A percentile compares a stretch with the other conserved stretches of the same genome.
Conservation (phyloP, 2,888 invertebrate genomes). For the Antitype chi region DNA sequence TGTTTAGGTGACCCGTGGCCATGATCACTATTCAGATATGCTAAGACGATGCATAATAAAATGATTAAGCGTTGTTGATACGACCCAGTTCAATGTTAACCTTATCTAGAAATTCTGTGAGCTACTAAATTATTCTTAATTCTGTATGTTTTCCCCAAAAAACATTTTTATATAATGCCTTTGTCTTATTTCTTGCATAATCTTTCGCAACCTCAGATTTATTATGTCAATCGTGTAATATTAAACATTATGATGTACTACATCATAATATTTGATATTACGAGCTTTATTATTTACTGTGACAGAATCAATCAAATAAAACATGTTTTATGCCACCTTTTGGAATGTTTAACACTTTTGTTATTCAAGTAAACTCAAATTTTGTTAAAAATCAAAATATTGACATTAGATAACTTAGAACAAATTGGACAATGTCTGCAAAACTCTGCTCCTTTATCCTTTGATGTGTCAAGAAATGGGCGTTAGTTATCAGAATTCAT, state of each 20-base stretch:
- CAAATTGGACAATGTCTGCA: conserved; percentile 37
- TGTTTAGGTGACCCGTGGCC: conserved; percentile 75
- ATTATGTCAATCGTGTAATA: neutral
- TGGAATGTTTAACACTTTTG: conserved; percentile 7
- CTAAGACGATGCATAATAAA: conserved; percentile 77
- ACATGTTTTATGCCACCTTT: conserved; percentile 21
- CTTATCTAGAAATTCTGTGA: conserved; percentile 49
- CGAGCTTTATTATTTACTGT: conserved; percentile 18
- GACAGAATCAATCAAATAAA: conserved; percentile 32
- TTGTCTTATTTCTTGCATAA: conserved; percentile 10
- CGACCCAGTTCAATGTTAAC: conserved; percentile 73
- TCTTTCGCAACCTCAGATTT: neutral
- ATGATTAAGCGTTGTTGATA: conserved; percentile 71
- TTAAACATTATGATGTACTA: neutral
- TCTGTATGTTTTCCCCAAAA: conserved; percentile 21
- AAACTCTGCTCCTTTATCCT: conserved; percentile 25
- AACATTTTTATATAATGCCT: neutral
- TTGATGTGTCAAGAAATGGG: conserved; percentile 61
- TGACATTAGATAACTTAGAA: conserved; percentile 20
- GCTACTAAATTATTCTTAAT: conserved; percentile 7
- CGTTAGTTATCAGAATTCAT: conserved; percentile 52
- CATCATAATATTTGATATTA: neutral
- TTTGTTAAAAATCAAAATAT: conserved; percentile 38
- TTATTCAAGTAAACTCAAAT: conserved; percentile 14
- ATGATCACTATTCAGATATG: conserved; percentile 82